Percentiles rank a stretch among this genome's conserved stretches.
Conservation (phyloP, 1,140 invertebrate species). For the Homalodisca vitripennis region DNA sequence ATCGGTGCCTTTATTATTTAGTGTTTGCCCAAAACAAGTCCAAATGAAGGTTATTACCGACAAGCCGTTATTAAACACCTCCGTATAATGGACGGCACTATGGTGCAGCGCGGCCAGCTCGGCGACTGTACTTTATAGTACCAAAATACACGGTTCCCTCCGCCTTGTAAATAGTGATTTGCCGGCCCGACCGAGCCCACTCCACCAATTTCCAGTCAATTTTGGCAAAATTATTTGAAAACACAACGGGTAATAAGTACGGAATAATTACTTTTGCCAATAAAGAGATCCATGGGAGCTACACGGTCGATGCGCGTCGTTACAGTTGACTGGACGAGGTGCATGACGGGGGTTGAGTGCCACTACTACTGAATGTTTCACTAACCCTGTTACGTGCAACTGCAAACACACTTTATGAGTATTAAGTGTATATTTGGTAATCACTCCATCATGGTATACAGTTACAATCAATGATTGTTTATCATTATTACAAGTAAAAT, state of each 20-base stretch:
- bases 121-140: neutral
- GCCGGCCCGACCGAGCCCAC: neutral
- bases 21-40: conserved; percentile 30
- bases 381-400: no score
- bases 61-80: conserved; percentile 28
- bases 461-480: no score
- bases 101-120: neutral
- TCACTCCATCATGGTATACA: no score
- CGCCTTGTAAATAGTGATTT: conserved; percentile 21
- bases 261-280: neutral
- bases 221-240: conserved; percentile 18
- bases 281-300: neutral
- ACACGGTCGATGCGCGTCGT: neutral
- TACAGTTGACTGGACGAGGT: no score
- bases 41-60: conserved; percentile 30
- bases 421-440: no score
- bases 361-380: no score
- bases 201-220: neutral
- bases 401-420: no score
- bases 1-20: conserved; percentile 25
- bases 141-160: neutral
- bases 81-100: neutral
- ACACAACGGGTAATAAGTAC: neutral
- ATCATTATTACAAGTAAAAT: no score
- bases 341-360: no score